phyloP scores from a whole-genome alignment of 2,797 vertebrate species.

The Carapus acus region DNA sequence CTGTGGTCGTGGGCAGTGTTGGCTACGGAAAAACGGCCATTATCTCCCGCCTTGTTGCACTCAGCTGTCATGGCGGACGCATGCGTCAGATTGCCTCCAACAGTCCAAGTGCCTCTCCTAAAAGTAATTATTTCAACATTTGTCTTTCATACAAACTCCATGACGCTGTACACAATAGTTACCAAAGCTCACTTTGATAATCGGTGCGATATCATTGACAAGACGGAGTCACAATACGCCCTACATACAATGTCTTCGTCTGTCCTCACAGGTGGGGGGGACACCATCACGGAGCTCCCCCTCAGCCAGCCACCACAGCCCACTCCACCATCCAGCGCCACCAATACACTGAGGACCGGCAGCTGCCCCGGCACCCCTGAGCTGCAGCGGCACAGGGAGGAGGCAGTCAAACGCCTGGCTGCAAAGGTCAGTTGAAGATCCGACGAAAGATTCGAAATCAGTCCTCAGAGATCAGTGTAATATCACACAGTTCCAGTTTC shows the following conservation, averaged over 20 bases:
- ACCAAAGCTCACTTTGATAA: neutral
- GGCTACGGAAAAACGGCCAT: conserved; percentile 96
- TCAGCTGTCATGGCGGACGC: conserved; percentile 95
- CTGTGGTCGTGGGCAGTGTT: conserved; percentile 84
- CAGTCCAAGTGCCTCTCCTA: conserved; percentile 82
- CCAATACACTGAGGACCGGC: conserved; percentile 62
- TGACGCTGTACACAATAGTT: no score
- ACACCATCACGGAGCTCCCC: conserved; percentile 76
- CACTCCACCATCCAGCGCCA: conserved; percentile 67
- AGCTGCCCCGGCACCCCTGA: conserved; percentile 74
- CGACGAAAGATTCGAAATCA: no score
- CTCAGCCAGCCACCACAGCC: conserved; percentile 79
- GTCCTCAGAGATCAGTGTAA: neutral
- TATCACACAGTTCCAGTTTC: no score
- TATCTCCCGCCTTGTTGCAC: conserved; percentile 90
- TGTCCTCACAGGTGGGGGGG: conserved; percentile 69
- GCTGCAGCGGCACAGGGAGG: conserved; percentile 71
- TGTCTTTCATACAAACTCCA: conserved; percentile 2
- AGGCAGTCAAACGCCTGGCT: conserved; percentile 84
- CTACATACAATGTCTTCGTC: no score
- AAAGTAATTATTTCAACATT: conserved; percentile 70
- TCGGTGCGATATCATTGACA: no score
- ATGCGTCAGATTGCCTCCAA: conserved; percentile 98
- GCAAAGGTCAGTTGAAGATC: conserved; percentile 90
- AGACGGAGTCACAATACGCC: no score